Conservation (phyloP, 1,140 invertebrate genomes). For the Contarinia nasturtii region DNA sequence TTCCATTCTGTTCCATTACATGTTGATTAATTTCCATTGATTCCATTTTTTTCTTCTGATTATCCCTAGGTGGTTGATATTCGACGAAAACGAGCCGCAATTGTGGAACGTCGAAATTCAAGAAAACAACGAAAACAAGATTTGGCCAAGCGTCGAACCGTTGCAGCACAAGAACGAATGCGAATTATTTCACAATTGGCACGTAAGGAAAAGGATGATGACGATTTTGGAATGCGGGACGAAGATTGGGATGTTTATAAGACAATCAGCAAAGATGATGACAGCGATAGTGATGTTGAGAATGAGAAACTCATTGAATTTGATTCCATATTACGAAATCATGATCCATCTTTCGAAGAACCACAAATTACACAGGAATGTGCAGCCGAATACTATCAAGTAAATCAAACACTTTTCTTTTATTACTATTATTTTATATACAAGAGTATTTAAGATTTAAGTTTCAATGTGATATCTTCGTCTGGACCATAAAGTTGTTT, state of each 20-base stretch:
- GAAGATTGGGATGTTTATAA: constrained; percentile 95
- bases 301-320: constrained; percentile 73
- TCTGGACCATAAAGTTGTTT: constrained; percentile 26
- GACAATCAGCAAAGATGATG: constrained; percentile 56
- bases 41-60: no score
- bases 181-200: constrained; percentile 79
- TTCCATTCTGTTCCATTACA: no score
- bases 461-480: neutral
- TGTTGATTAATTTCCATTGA: no score
- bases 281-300: constrained; percentile 77
- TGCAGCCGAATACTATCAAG: constrained; percentile 2
- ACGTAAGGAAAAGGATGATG: constrained; percentile 63
- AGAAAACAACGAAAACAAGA: constrained; percentile 65
- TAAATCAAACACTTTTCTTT: neutral
- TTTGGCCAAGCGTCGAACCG: constrained; percentile 72
- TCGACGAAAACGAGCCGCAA: constrained; percentile 38
- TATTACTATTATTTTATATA: no score
- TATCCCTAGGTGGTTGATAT: no score
- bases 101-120: constrained; percentile 42
- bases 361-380: neutral
- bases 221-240: constrained; percentile 82
- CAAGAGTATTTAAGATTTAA: neutral
- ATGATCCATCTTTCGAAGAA: constrained; percentile 54
- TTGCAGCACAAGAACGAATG: constrained; percentile 83
- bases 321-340: constrained; percentile 63